These are phyloP conservation scores for Zaprionus lachaisei DNA, from an alignment of 1,140 invertebrate species.

Conservation along the genomic window DNA sequence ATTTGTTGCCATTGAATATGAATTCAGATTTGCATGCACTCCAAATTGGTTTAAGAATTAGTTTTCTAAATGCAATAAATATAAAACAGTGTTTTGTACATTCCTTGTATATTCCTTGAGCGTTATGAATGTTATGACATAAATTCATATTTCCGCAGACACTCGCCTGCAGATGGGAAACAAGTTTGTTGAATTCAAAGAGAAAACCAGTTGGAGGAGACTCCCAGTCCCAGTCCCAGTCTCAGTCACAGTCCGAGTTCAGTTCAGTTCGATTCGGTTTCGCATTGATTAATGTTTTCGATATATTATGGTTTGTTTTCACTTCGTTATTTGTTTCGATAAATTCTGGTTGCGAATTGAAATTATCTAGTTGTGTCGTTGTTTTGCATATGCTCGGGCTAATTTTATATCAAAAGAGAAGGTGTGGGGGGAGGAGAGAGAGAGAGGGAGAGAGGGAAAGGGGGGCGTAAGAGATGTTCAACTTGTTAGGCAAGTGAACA, in stretches of 20 bases:
- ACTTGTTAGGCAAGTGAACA: conserved; percentile 61
- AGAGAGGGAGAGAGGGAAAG: background rate
- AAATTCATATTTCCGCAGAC: conserved; percentile 16
- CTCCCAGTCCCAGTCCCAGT: no score
- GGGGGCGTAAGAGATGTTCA: conserved; percentile 24
- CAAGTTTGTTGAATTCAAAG: conserved; percentile 12
- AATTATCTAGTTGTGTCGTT: conserved; percentile 15
- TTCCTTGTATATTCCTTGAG: background rate
- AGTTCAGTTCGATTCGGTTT: conserved; percentile 3
- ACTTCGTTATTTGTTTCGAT: conserved; percentile 17
- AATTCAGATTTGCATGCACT: background rate
- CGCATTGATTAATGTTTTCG: conserved; percentile 30
- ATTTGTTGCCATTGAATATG: background rate
- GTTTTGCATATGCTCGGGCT: conserved; percentile 1
- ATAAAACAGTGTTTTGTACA: background rate
- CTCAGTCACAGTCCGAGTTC: no score
- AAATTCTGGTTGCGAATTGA: conserved; percentile 14
- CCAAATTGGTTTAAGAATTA: no score
- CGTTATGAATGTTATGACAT: conserved; percentile 12
- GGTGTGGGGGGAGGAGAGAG: background rate
- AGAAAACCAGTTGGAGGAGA: background rate
- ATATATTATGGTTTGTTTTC: conserved; percentile 20
- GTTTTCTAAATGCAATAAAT: background rate
- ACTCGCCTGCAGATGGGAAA: background rate
- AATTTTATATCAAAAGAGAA: background rate